Evolutionary conservation across 2,797 vertebrate genomes (phyloP).

Genomic region (Dermochelys coriacea): DNA sequence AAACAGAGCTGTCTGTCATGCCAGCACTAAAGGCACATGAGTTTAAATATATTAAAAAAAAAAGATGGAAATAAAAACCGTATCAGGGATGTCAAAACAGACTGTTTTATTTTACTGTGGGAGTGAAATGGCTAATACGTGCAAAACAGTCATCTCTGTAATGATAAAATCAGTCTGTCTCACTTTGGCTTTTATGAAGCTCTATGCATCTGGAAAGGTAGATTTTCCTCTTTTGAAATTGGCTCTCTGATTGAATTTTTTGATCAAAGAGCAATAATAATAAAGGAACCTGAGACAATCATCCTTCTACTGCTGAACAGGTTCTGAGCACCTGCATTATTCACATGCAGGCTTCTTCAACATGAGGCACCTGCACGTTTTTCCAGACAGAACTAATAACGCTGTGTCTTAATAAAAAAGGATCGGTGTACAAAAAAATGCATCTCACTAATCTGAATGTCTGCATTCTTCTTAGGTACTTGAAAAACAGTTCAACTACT

Average conservation of each 20-base stretch:
- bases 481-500: neutral
- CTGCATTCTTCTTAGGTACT: neutral
- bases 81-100: conserved; percentile 19
- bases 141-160: conserved; percentile 18
- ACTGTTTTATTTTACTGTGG: conserved; percentile 60
- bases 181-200: conserved; percentile 34
- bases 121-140: conserved; percentile 52
- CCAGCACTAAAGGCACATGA: neutral
- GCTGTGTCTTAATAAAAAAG: neutral
- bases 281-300: neutral
- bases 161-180: conserved; percentile 17
- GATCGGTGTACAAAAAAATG: fast-evolving
- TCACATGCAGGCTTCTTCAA: neutral
- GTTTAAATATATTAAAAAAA: conserved; percentile 56
- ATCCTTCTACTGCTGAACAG: neutral
- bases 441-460: fast-evolving
- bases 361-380: neutral
- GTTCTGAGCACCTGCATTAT: neutral
- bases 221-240: neutral
- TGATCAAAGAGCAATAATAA: neutral
- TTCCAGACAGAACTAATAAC: neutral
- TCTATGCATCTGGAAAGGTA: neutral
- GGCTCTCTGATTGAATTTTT: neutral
- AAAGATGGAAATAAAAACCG: conserved; percentile 4
- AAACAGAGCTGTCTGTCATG: neutral